A percentile compares a stretch with the other conserved stretches of the same genome.
These are phyloP conservation scores for Lysiphlebus fabarum DNA, from an alignment of 1,140 invertebrate genomes.

Conservation along the genomic window DNA sequence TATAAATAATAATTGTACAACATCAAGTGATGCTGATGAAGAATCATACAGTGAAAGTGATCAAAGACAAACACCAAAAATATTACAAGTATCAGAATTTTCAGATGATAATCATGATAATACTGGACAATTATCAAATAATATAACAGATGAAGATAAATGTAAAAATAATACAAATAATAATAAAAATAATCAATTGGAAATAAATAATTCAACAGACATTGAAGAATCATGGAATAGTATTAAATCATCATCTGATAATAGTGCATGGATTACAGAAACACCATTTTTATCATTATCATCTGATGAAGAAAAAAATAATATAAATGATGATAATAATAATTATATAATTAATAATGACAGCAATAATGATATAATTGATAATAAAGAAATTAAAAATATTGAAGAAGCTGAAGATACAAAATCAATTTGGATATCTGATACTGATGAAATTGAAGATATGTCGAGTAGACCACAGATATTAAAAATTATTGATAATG, in stretches of 20 bases:
- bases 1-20: constrained; percentile 1
- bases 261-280: constrained; percentile 6
- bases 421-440: constrained; percentile 48
- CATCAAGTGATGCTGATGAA: constrained; percentile 14
- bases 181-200: constrained; percentile 15
- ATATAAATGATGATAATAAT: background rate
- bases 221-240: constrained; percentile 19
- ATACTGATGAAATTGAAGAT: constrained; percentile 40
- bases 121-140: constrained; percentile 24
- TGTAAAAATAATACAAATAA: constrained; percentile 25
- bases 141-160: constrained; percentile 38
- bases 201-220: constrained; percentile 16
- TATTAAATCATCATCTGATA: constrained; percentile 11
- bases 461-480: constrained; percentile 53
- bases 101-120: constrained; percentile 17
- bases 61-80: constrained; percentile 17
- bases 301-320: constrained; percentile 1
- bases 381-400: constrained; percentile 17
- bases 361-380: constrained; percentile 7
- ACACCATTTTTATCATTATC: constrained; percentile 4
- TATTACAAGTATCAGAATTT: constrained; percentile 20
- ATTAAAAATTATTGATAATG: constrained; percentile 49
- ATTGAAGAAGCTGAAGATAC: constrained; percentile 41
- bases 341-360: constrained; percentile 1
- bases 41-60: constrained; percentile 19